Conservation (phyloP, 2,888 invertebrate genomes). For the Xylophagus ater region DNA sequence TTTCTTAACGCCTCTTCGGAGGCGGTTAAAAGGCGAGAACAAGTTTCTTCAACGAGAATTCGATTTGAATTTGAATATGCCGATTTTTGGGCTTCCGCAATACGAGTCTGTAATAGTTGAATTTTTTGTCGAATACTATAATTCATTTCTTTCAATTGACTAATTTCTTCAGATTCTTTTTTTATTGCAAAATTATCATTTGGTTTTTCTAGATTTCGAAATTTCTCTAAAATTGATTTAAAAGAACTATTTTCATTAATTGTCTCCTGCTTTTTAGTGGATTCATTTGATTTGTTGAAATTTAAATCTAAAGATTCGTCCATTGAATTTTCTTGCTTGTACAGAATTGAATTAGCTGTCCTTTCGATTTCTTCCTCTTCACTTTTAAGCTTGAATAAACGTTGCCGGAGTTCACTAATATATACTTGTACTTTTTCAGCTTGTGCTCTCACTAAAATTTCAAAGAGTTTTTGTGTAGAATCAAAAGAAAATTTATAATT, state of each 20-base stretch:
- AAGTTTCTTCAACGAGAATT: constrained; percentile 9
- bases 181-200: neutral
- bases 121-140: constrained; percentile 7
- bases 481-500: neutral
- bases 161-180: constrained; percentile 9
- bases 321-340: neutral
- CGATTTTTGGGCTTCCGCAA: neutral
- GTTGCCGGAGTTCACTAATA: constrained; percentile 5
- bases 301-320: neutral
- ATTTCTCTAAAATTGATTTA: constrained; percentile 5
- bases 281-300: neutral
- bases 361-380: constrained; percentile 8
- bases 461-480: too few relatives aligned
- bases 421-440: constrained; percentile 4
- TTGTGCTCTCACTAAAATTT: constrained; percentile 5
- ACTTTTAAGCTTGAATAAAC: constrained; percentile 1
- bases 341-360: constrained; percentile 1
- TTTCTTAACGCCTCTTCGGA: constrained; percentile 4
- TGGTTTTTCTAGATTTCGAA: constrained; percentile 1
- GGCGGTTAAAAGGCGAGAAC: constrained; percentile 2
- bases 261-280: neutral
- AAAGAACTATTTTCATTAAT: constrained; percentile 3
- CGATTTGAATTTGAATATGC: neutral
- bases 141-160: neutral
- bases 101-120: constrained; percentile 2